These are phyloP conservation scores for Parnassius apollo DNA, from an alignment of 2,888 invertebrate species.

Conservation along the genomic window DNA sequence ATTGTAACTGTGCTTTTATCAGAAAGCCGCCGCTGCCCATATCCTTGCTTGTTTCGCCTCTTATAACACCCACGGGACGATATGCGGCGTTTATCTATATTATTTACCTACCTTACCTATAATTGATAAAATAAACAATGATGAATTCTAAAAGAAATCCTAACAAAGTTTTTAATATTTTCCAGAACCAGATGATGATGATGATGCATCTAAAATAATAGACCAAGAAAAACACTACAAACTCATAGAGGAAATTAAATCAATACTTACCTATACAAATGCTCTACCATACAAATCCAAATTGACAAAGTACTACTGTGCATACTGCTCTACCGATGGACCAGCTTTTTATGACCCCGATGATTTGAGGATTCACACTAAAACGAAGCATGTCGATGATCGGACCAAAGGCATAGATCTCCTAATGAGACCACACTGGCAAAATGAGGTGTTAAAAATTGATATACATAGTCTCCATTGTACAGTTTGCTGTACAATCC, in stretches of 20 bases:
- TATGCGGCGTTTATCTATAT: too few species aligned
- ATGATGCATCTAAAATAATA: constrained; percentile 9
- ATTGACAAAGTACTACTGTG: constrained; percentile 45
- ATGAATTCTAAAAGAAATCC: background rate
- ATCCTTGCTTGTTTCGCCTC: too few species aligned
- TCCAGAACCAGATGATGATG: constrained; percentile 25
- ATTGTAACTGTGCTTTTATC: too few species aligned
- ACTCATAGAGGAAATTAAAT: constrained; percentile 49
- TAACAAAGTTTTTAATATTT: constrained; percentile 2
- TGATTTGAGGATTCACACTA: constrained; percentile 48
- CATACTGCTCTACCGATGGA: constrained; percentile 48
- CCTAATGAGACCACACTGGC: constrained; percentile 48
- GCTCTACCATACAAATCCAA: constrained; percentile 55
- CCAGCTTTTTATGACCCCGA: constrained; percentile 44
- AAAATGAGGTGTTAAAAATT: constrained; percentile 55
- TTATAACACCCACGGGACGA: too few species aligned
- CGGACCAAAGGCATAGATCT: constrained; percentile 41
- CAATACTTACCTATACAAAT: constrained; percentile 50
- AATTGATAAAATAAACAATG: too few species aligned
- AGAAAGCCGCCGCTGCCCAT: too few species aligned
- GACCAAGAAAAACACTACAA: constrained; percentile 32
- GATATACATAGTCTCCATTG: constrained; percentile 53
- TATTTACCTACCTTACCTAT: too few species aligned
- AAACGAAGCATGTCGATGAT: constrained; percentile 39
- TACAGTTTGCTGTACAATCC: constrained; percentile 39